Evolutionary conservation across 2,888 invertebrate genomes (phyloP).

Genomic region (Drosophila leonis): DNA sequence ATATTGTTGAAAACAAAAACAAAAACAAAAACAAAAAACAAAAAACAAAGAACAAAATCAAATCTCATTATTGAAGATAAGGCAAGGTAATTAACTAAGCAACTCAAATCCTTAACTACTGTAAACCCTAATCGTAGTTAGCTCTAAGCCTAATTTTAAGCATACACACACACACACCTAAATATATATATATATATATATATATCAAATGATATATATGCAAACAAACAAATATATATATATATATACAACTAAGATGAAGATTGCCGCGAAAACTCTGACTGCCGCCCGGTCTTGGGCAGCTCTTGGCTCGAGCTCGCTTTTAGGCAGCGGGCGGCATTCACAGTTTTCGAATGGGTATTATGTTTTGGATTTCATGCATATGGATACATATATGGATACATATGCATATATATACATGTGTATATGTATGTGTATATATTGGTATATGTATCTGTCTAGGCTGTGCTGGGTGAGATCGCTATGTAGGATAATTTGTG

Average conservation of each 20-base stretch:
- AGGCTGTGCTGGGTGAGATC: conserved; percentile 14
- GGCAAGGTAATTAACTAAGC: conserved; percentile 37
- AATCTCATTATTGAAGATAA: conserved; percentile 40
- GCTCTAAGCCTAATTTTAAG: background rate
- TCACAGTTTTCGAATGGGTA: conserved; percentile 23
- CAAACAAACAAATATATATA: background rate
- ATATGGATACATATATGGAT: background rate
- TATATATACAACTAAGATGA: background rate
- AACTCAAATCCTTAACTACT: conserved; percentile 16
- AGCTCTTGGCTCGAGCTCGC: conserved; percentile 36
- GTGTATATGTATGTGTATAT: background rate
- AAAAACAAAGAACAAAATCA: conserved; percentile 19
- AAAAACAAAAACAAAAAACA: conserved; percentile 5
- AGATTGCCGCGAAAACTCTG: conserved; percentile 24
- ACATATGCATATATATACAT: background rate
- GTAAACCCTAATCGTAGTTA: background rate
- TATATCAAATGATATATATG: background rate
- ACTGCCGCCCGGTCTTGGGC: conserved; percentile 8
- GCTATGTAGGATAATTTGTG: conserved; percentile 34
- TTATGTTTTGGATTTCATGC: conserved; percentile 66
- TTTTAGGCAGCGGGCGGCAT: conserved; percentile 6
- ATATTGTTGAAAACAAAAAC: conserved; percentile 16
- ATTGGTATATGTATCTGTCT: background rate
- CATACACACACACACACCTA: background rate
- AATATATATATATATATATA: background rate